These are phyloP conservation scores for Leucoptera coffeella DNA, from an alignment of 2,888 invertebrate species.

Conservation along the genomic window DNA sequence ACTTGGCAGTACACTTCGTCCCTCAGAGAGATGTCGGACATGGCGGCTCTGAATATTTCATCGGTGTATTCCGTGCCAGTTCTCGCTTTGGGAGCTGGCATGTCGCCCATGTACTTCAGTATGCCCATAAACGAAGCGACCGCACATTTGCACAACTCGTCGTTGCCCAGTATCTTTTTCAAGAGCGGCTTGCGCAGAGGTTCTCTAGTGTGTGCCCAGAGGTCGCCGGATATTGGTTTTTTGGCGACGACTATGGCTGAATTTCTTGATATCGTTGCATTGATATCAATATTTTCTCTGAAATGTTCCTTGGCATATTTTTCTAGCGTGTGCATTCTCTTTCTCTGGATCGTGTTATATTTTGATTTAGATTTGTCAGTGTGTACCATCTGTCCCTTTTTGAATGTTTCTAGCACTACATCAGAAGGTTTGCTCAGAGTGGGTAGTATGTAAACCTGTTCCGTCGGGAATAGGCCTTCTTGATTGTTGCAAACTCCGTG, in stretches of 20 bases:
- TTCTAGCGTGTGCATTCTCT: slow-evolving; percentile 75
- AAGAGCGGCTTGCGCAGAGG: slow-evolving; percentile 78
- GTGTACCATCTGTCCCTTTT: slow-evolving; percentile 46
- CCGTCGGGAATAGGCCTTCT: slow-evolving; percentile 80
- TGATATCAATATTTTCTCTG: slow-evolving; percentile 42
- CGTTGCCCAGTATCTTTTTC: slow-evolving; percentile 65
- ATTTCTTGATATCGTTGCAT: slow-evolving; percentile 54
- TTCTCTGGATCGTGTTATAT: slow-evolving; percentile 54
- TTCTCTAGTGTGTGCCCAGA: slow-evolving; percentile 79
- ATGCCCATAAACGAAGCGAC: slow-evolving; percentile 69
- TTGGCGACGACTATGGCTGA: slow-evolving; percentile 62
- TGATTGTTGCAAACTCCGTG: slow-evolving; percentile 64
- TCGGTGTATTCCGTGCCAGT: slow-evolving; percentile 81
- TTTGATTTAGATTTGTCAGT: slow-evolving; percentile 30
- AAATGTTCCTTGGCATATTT: slow-evolving; percentile 82
- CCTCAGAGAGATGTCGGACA: slow-evolving; percentile 68
- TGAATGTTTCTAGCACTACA: slow-evolving; percentile 60
- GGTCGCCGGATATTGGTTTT: slow-evolving; percentile 59
- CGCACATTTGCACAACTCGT: slow-evolving; percentile 66
- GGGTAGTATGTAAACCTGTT: slow-evolving; percentile 81
- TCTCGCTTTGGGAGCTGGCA: slow-evolving; percentile 73
- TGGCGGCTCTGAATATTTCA: slow-evolving; percentile 74
- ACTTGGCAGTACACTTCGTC: slow-evolving; percentile 94
- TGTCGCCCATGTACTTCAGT: slow-evolving; percentile 81
- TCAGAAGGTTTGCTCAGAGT: slow-evolving; percentile 69